Percentiles rank a stretch among this genome's conserved stretches.
Conservation (phyloP, 2,888 invertebrate species). For the Steinernema carpocapsae region DNA sequence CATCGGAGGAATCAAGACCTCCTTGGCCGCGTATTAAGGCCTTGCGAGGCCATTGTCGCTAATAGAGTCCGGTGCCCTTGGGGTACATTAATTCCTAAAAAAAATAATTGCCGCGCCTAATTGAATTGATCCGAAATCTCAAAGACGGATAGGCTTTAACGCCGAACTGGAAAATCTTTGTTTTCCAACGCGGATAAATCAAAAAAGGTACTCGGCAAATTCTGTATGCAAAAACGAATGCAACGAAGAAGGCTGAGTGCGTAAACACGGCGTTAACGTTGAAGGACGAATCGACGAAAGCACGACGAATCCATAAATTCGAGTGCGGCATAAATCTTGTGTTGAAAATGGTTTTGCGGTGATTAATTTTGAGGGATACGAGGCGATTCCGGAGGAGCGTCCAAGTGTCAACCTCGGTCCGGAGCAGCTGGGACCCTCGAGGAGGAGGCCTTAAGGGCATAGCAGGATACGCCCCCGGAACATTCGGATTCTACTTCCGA, state of each 20-base stretch:
- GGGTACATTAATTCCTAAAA: conserved; percentile 24
- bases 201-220: too few species aligned
- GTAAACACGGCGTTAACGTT: conserved; percentile 19
- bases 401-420: too few species aligned
- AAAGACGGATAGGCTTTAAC: too few species aligned
- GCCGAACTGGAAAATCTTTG: too few species aligned
- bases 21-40: background rate
- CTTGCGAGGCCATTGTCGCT: background rate
- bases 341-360: conserved; percentile 23
- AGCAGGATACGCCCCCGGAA: too few species aligned
- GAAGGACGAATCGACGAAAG: too few species aligned
- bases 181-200: too few species aligned
- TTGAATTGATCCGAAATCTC: background rate
- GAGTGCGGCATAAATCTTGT: conserved; percentile 29
- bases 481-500: too few species aligned
- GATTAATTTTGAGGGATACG: background rate
- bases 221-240: background rate
- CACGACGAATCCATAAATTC: conserved; percentile 27
- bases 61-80: conserved; percentile 12
- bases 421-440: too few species aligned
- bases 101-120: background rate
- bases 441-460: too few species aligned
- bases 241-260: conserved; percentile 4
- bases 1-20: too few species aligned
- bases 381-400: too few species aligned